Base-by-base conservation (phyloP, 1,140 invertebrate species). In the Drosophila pachea region DNA sequence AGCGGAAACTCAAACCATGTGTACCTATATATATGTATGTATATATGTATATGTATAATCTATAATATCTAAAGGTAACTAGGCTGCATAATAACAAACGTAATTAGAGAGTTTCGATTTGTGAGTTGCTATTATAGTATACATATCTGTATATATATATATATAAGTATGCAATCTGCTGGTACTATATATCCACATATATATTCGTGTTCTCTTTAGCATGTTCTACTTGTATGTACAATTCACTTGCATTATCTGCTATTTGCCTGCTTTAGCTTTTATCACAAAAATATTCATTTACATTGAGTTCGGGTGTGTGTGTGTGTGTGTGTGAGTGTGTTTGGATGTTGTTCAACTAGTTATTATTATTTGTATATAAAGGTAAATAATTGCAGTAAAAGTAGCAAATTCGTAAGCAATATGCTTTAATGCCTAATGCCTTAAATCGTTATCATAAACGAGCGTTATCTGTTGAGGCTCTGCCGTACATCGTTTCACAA, bases 351-450 rank as follows among this genome's bases (percentile, higher is more conserved):
- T 40, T 53, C 45, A 54, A 12, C 43, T 58, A 69, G 53, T 64
- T 68, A 61, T 40, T 63, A 48, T 68, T 63, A 43, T 68, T 70
- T 50, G 67, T 65, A 70, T 79, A 76, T 76, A 78, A 86, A 84
- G 66, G 73, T 86, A 86, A 79, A 84, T 86, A 86, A 86, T 84
- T 84, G 81, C 79, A 79, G 74, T 84, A 86, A 86, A 78, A 78
- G 74, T 82, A 83, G 78, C 78, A 83, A 83, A 83, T 83, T 83
- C 78, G 76, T 86, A 86, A 79, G 81, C 81, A 76, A 76, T 76
- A 76, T 70, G 73, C 81, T 82, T 45, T 74, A 22, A 56, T 86
- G 49, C 32, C 35, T 35, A 35, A 52, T 52, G 81, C 63, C 79
- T 63, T 79, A 86, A 86, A 68, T 71, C 40, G 29, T 71, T 53